Evolutionary conservation across 92 coral and sea anemone genomes (phyloP), one percentile per base, ranked within the genome.

Genomic region (Actinernus sp.): DNA sequence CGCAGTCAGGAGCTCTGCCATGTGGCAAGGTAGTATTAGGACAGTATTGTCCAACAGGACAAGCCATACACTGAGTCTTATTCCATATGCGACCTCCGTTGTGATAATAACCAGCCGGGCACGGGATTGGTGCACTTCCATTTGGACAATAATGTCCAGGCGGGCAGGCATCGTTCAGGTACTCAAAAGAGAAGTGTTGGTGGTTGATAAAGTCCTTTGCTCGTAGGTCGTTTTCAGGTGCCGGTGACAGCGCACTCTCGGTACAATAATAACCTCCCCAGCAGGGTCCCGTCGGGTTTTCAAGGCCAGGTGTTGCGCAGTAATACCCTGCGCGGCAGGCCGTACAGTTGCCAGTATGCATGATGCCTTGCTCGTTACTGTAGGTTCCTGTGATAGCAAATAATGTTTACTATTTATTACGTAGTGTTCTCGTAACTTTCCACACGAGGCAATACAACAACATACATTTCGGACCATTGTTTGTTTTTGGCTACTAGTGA

Each of bases 41-140:
- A 33, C 99, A 95, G 56, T 91, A 95, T 44, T 88, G 85, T 26
- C 99, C 99, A 18, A 90, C 90, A 6, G 88, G 95, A 45, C 99
- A 95, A n/a, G 90, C 83, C 30, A 74, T 32, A 50, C 99, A 95
- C 63, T 91, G 90, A 18, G 95, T 64, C 52, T 65, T 82, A 63
- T 79, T 87, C 32, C 79, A 61, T 50, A 95, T 87, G 10, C 99
- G 87, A 19, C 99, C 99, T 63, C 68, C 80, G 29, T 92, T 95
- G 47, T 92, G 93, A 51, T 60, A 95, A n/a, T 87, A 91, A 20
- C 99, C 99, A 17, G 86, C 82, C 13, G 93, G 92, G 47, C 99
- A 95, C 19, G 88, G 85, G 11, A 71, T 62, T 5, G 99, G 99
- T 26, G 85, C 87, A 13, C 93, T 81, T 14, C 99, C 99, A 49